Conservation (phyloP, 2,888 invertebrate genomes). For the Spisula subtruncata region DNA sequence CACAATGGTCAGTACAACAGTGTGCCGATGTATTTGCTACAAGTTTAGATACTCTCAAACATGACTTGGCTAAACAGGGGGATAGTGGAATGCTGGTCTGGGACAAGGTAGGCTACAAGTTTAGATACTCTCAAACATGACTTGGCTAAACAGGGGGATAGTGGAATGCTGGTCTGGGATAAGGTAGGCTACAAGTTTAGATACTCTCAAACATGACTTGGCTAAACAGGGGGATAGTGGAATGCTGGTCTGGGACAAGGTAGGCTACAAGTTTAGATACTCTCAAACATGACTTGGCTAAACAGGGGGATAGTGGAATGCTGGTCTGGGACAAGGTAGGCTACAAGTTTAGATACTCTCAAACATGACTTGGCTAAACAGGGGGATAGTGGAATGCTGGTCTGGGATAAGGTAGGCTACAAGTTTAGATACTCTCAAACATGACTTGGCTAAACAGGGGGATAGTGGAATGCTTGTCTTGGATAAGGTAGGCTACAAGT, state of each 20-base stretch:
- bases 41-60: conserved; percentile 91
- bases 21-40: conserved; percentile 91
- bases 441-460: too few species aligned
- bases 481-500: too few species aligned
- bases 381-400: too few species aligned
- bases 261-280: conserved; percentile 89
- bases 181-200: conserved; percentile 90
- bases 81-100: conserved; percentile 93
- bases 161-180: conserved; percentile 96
- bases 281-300: conserved; percentile 89
- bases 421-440: too few species aligned
- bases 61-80: conserved; percentile 85
- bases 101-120: conserved; percentile 92
- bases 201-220: conserved; percentile 90
- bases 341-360: too few species aligned
- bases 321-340: conserved; percentile 97
- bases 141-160: conserved; percentile 86
- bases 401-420: too few species aligned
- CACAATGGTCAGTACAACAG: conserved; percentile 93
- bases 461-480: too few species aligned
- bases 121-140: conserved; percentile 90
- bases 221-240: conserved; percentile 88
- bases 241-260: conserved; percentile 97
- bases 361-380: too few species aligned
- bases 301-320: conserved; percentile 89